Conservation (phyloP, 2,888 invertebrate genomes). For the Cristatella mucedo region DNA sequence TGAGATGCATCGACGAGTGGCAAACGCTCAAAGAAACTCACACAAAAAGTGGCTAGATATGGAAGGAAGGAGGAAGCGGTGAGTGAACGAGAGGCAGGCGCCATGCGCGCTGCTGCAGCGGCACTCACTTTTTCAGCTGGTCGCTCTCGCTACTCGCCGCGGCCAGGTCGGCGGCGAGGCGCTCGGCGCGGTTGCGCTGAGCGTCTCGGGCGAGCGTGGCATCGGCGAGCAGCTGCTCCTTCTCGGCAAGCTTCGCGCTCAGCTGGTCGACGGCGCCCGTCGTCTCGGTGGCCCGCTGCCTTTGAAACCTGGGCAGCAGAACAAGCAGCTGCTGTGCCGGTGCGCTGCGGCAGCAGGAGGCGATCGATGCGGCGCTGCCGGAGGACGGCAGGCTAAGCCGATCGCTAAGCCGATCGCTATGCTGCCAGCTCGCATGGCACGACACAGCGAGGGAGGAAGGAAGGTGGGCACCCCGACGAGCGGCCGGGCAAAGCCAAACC, state of each 20-base stretch:
- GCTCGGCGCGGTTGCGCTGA: constrained; percentile 19
- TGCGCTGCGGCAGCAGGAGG: not conserved
- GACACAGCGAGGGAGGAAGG: not conserved
- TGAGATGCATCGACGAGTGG: no score
- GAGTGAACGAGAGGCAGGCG: no score
- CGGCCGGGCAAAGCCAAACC: no score
- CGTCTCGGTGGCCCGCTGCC: constrained; percentile 27
- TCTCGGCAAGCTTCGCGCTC: constrained; percentile 23
- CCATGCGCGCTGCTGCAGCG: no score
- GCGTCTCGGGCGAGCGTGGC: constrained; percentile 22
- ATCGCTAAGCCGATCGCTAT: not conserved
- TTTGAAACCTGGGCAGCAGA: constrained; percentile 24
- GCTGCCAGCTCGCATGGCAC: not conserved
- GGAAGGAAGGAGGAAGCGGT: no score
- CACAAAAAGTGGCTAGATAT: not conserved
- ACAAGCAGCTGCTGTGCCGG: not conserved
- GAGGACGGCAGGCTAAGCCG: not conserved
- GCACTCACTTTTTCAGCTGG: constrained; percentile 27
- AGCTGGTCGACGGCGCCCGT: constrained; percentile 27
- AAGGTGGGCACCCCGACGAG: no score
- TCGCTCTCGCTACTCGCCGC: constrained; percentile 21
- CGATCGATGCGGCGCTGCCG: not conserved
- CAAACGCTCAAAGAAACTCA: no score
- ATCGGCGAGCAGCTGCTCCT: constrained; percentile 24
- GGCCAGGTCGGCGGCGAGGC: constrained; percentile 22